Conservation (phyloP, 2,888 invertebrate genomes). For the Melanotus villosus region DNA sequence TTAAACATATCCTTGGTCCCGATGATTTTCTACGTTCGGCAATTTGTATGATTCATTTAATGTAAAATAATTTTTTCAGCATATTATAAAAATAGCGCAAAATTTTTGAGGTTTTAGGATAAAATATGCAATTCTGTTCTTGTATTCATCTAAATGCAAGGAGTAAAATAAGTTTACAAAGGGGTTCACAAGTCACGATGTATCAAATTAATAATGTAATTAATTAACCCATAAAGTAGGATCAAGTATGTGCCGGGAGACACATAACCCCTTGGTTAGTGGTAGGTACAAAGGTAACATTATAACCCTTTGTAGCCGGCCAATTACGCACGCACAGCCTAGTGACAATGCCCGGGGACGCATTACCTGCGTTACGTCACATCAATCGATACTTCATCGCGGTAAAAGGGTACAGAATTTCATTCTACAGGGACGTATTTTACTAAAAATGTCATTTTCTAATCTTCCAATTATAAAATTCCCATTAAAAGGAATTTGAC, state of each 20-base stretch:
- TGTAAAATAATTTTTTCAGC: too few species aligned
- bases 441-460: conserved; percentile 1
- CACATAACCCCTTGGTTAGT: conserved; percentile 45
- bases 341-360: conserved; percentile 61
- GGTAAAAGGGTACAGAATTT: conserved; percentile 63
- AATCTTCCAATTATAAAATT: neutral
- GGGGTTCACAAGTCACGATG: neutral
- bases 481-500: neutral
- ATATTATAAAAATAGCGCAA: too few species aligned
- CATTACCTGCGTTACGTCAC: conserved; percentile 63
- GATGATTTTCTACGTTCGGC: too few species aligned
- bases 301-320: conserved; percentile 55
- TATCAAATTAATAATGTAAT: conserved; percentile 42
- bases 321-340: conserved; percentile 54
- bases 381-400: conserved; percentile 66
- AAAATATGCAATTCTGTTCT: too few species aligned
- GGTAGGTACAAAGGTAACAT: conserved; percentile 51
- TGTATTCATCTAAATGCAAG: too few species aligned
- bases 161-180: too few species aligned
- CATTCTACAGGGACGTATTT: conserved; percentile 34
- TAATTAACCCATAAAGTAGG: conserved; percentile 44
- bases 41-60: too few species aligned
- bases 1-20: too few species aligned
- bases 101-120: too few species aligned
- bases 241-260: conserved; percentile 47